phyloP scores from a whole-genome alignment of 2,888 invertebrate genomes.

The Lasiommata megera region DNA sequence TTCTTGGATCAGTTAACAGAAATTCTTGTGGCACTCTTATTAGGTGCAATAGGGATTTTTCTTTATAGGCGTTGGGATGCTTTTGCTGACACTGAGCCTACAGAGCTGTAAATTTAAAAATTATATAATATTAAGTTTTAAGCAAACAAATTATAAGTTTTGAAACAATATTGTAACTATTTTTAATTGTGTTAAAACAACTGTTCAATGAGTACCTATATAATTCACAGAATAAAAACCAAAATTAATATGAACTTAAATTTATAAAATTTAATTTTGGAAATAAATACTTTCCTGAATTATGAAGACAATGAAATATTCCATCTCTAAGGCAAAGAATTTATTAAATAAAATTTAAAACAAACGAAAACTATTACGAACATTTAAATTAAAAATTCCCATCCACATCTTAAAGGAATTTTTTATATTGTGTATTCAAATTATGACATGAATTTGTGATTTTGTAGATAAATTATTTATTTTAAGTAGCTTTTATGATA shows the following conservation, averaged over 20 bases:
- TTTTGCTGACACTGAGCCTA: constrained; percentile 47
- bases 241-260: no score
- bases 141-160: constrained; percentile 6
- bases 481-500: constrained; percentile 10
- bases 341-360: no score
- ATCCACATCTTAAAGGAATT: no score
- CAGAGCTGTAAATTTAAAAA: constrained; percentile 45
- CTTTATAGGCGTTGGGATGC: constrained; percentile 71
- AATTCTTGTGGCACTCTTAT: constrained; percentile 64
- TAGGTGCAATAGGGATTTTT: constrained; percentile 69
- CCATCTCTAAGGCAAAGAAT: not conserved
- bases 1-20: constrained; percentile 71
- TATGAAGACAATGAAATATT: not conserved
- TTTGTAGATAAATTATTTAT: constrained; percentile 27
- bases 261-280: constrained; percentile 7
- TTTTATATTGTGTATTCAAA: not conserved
- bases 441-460: constrained; percentile 10
- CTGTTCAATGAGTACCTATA: not conserved
- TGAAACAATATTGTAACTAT: not conserved
- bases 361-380: no score
- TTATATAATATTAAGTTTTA: not conserved
- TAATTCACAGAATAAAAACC: no score
- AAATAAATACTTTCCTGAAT: constrained; percentile 18
- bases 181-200: not conserved
- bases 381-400: no score